Percentiles rank a stretch among this genome's conserved stretches.
These are phyloP conservation scores for Magallana ariakensis DNA, from an alignment of 1,140 invertebrate genomes.

Conservation along the genomic window DNA sequence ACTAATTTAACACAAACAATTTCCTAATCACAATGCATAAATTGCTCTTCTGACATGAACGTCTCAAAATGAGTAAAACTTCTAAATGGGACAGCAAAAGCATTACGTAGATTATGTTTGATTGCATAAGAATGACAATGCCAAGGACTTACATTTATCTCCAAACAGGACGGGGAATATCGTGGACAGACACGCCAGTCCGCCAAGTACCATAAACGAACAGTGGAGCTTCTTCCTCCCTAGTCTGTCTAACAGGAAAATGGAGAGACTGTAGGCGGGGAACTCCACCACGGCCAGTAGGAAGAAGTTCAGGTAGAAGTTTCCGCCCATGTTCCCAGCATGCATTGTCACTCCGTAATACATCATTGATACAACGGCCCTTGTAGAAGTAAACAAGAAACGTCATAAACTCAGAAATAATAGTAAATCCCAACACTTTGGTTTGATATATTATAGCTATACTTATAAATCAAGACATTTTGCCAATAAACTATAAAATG, in stretches of 20 bases:
- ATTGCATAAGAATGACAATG: background rate
- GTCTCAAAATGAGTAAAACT: no score
- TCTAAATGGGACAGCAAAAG: no score
- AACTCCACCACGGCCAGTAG: constrained; percentile 86
- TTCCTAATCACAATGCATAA: no score
- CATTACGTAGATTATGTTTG: background rate
- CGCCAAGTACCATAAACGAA: constrained; percentile 66
- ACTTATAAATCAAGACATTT: no score
- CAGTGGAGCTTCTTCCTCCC: constrained; percentile 68
- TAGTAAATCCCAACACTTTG: no score
- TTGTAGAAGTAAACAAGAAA: constrained; percentile 60
- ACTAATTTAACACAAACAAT: no score
- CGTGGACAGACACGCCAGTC: constrained; percentile 65
- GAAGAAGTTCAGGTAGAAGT: constrained; percentile 73
- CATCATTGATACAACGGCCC: constrained; percentile 85
- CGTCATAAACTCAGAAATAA: no score
- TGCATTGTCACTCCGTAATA: constrained; percentile 84
- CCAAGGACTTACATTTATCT: constrained; percentile 52
- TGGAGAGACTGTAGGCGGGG: constrained; percentile 85
- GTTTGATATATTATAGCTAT: no score
- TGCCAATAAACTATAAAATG: no score
- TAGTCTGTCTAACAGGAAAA: constrained; percentile 73
- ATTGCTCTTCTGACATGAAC: no score
- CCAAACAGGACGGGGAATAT: constrained; percentile 65
- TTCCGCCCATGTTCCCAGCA: constrained; percentile 65